Conservation (phyloP, 2,888 invertebrate genomes). For the Ypsolopha sequella region DNA sequence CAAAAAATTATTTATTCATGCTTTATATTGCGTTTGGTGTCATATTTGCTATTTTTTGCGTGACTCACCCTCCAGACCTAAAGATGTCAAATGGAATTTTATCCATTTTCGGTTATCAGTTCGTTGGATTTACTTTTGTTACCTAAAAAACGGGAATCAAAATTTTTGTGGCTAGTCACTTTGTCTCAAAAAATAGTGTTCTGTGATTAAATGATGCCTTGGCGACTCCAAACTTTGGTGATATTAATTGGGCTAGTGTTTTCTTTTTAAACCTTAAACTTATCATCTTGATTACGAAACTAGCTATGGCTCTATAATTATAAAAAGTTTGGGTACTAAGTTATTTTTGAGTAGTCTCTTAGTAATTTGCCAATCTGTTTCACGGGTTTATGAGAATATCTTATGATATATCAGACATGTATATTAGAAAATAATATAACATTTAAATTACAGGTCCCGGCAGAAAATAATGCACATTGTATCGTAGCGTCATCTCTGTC, state of each 20-base stretch:
- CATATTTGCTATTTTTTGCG: slow-evolving; percentile 15
- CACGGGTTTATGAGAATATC: too few species aligned
- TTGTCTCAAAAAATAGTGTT: slow-evolving; percentile 35
- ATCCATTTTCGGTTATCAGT: slow-evolving; percentile 2
- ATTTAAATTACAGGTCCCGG: too few species aligned
- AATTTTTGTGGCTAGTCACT: slow-evolving; percentile 20
- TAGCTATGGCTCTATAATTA: too few species aligned
- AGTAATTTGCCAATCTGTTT: too few species aligned
- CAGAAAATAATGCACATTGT: too few species aligned
- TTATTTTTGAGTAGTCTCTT: too few species aligned
- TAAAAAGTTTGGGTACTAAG: too few species aligned
- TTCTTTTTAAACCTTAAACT: slow-evolving; percentile 15
- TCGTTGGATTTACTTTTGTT: neutral
- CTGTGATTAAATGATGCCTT: slow-evolving; percentile 56
- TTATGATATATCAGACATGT: too few species aligned
- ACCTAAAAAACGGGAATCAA: neutral
- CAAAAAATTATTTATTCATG: slow-evolving; percentile 10
- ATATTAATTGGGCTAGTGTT: slow-evolving; percentile 34
- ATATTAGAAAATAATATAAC: too few species aligned
- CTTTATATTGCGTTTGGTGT: slow-evolving; percentile 18
- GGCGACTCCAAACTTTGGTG: slow-evolving; percentile 38
- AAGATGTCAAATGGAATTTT: slow-evolving; percentile 1
- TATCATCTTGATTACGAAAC: too few species aligned
- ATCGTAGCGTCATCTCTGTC: too few species aligned
- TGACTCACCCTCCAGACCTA: slow-evolving; percentile 16